Evolutionary conservation across 2,797 vertebrate genomes (phyloP).

Genomic region (Eutrigla gurnardus): DNA sequence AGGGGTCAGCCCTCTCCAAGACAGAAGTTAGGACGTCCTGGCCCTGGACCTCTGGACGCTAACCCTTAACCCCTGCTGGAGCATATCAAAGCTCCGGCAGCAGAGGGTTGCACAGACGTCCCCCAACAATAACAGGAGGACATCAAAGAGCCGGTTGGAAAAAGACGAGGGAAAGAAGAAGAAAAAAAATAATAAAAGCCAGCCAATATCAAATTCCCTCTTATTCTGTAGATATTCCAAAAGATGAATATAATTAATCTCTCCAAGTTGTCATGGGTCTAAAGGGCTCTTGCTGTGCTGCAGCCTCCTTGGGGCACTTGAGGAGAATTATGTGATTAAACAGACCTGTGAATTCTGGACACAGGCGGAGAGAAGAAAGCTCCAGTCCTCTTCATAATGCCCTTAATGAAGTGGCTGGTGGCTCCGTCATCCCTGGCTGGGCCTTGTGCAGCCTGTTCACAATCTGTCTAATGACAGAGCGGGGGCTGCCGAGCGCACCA

Average conservation of each 20-base stretch:
- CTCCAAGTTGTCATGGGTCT: conserved; percentile 92
- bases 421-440: conserved; percentile 95
- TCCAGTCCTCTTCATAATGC: conserved; percentile 91
- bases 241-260: conserved; percentile 97
- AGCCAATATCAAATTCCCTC: conserved; percentile 86
- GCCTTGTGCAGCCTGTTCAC: conserved; percentile 98
- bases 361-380: conserved; percentile 92
- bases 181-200: conserved; percentile 70
- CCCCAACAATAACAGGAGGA: conserved; percentile 84
- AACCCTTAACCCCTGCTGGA: conserved; percentile 84
- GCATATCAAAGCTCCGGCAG: conserved; percentile 83
- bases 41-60: conserved; percentile 83
- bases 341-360: conserved; percentile 96
- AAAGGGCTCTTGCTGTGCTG: conserved; percentile 91
- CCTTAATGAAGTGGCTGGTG: conserved; percentile 98
- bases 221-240: conserved; percentile 82
- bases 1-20: conserved; percentile 83
- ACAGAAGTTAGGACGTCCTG: conserved; percentile 84
- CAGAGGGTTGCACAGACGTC: conserved; percentile 82
- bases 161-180: conserved; percentile 74
- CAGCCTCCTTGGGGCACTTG: conserved; percentile 92
- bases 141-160: conserved; percentile 84
- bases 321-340: conserved; percentile 97
- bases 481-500: conserved; percentile 94
- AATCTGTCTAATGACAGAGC: conserved; percentile 97